A percentile compares a stretch with the other conserved stretches of the same genome.
phyloP scores from a whole-genome alignment of 37 sponge, comb jelly and placozoan species.

The Ianthella basta region DNA sequence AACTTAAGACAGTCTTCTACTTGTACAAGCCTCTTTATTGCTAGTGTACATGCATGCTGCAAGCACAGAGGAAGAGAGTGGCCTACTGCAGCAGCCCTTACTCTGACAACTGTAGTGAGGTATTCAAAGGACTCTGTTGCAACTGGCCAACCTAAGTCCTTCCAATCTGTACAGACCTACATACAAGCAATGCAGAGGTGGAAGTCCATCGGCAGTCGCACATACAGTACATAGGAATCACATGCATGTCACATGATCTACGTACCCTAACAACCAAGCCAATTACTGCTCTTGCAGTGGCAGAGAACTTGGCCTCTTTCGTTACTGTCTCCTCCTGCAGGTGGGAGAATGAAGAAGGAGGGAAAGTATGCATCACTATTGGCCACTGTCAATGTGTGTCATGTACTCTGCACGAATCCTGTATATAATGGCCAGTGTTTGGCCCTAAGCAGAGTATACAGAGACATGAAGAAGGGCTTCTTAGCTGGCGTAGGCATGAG shows the following conservation, averaged over 20 bases:
- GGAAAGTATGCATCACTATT: too few relatives aligned
- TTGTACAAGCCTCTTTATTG: too few relatives aligned
- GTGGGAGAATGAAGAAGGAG: too few relatives aligned
- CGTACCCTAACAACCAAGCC: neutral
- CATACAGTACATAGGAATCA: neutral
- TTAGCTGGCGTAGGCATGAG: too few relatives aligned
- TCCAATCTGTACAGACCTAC: constrained; percentile 4
- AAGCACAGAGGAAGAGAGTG: too few relatives aligned
- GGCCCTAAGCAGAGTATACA: too few relatives aligned
- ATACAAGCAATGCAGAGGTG: neutral
- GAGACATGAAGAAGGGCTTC: too few relatives aligned
- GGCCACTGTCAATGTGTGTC: too few relatives aligned
- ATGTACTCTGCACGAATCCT: too few relatives aligned
- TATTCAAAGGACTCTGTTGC: constrained; percentile 8
- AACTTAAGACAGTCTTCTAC: too few relatives aligned
- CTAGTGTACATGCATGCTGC: too few relatives aligned
- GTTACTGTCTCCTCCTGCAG: constrained; percentile 30
- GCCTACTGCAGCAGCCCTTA: neutral
- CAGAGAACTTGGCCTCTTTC: neutral
- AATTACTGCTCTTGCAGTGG: neutral
- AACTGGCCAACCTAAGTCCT: constrained; percentile 7
- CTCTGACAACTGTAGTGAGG: neutral
- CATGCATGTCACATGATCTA: neutral
- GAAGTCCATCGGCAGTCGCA: neutral
- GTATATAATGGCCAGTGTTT: too few relatives aligned